Base-by-base conservation (phyloP, 1,140 invertebrate species). In the Capitella teleta region DNA sequence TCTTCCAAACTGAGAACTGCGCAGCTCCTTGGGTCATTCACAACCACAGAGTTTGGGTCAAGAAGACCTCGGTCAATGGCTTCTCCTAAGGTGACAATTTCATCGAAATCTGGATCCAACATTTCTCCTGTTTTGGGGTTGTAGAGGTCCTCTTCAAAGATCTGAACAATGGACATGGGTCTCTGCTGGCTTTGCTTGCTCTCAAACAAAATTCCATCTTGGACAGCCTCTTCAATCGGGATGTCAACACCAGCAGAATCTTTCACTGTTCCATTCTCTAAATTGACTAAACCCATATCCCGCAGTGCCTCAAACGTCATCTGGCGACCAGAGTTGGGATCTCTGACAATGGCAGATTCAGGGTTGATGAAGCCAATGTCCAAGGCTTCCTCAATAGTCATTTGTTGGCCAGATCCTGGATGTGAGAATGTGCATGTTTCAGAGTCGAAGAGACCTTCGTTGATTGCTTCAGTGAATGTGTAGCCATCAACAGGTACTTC, bases 41-140 rank as follows among this genome's bases (percentile, higher is more conserved):
- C 48, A 12, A 56, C 54, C 0, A 47, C 45, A 28, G 52, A 53
- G 0, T 24, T 32, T 14, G 47, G 46, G 46, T 54, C 43, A 36
- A 66, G 48, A 45, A 90, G 75, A 62, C 84, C 83, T 32, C 82
- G 78, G 64, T 85, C 81, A 45, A 95, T 83, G 28, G 88, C 88
- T 63, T 86, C 82, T 59, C 88, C 82, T 41, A 92, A 78, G 57
- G 85, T 83, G 58, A 95, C 76, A 55, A 82, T 77, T 67, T 82
- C 81, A 56, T 82, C 82, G 28, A 79, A 82, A 54, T 78, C 75
- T 6, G 82, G 78, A 70, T 95, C 84, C 50, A 87, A 69, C 48
- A 95, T 75, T 64, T 89, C 82, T 6, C 52, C 52, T 21, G 52
- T 53, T 12, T 28, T 10, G 16, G 52, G 47, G 41, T 53, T 46